Conservation (phyloP, 2,888 invertebrate species). For the Drosophila fungiperda region DNA sequence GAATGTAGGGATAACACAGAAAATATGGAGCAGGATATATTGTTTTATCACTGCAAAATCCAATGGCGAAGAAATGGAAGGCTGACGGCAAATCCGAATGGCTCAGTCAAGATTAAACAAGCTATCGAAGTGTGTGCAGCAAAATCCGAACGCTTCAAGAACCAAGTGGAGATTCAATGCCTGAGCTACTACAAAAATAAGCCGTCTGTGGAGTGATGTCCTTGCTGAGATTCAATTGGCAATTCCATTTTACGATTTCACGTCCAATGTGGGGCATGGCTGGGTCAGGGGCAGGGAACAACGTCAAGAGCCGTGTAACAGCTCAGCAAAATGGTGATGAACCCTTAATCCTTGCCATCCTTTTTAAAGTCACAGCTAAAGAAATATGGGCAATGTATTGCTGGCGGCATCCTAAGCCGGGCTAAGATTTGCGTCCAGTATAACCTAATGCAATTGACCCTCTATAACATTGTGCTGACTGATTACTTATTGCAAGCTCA, state of each 20-base stretch:
- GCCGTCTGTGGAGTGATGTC: background rate
- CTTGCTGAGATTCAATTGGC: constrained; percentile 47
- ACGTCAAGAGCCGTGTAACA: constrained; percentile 76
- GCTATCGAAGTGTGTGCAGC: constrained; percentile 29
- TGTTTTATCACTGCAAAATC: constrained; percentile 17
- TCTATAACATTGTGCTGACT: constrained; percentile 90
- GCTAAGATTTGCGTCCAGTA: constrained; percentile 84
- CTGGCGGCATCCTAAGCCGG: constrained; percentile 89
- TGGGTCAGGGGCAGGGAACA: constrained; percentile 41
- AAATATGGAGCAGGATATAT: background rate
- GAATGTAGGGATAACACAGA: constrained; percentile 6
- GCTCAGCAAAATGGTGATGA: constrained; percentile 38
- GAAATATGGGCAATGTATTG: constrained; percentile 88
- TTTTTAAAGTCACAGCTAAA: constrained; percentile 86
- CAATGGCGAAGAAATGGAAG: constrained; percentile 30
- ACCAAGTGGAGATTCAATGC: background rate
- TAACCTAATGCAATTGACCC: constrained; percentile 87
- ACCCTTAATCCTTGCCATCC: constrained; percentile 70
- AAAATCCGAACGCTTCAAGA: constrained; percentile 26
- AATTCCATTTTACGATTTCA: constrained; percentile 60
- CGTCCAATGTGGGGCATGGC: constrained; percentile 38
- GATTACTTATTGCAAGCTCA: constrained; percentile 88
- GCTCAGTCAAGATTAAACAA: constrained; percentile 9
- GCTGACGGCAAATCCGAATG: constrained; percentile 7
- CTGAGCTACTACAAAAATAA: constrained; percentile 17